Percentiles rank a stretch among this genome's conserved stretches.
Conservation (phyloP, 2,113 vertebrate genomes). For the Calyptommatus sinebrachiatus region DNA sequence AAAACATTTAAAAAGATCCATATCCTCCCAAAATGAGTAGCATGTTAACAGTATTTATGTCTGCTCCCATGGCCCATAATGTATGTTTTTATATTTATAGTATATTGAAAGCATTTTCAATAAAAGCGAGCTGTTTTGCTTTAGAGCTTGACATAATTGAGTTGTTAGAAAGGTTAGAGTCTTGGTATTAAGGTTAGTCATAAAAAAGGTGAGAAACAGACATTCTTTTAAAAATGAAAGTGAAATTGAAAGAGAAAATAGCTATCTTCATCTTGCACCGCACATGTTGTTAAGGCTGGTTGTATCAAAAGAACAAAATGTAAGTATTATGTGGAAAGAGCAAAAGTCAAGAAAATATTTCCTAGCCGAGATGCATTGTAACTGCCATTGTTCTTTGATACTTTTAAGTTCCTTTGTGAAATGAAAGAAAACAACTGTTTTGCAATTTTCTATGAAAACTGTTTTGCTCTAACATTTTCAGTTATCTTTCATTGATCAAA, state of each 20-base stretch:
- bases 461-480: slow-evolving; percentile 24
- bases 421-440: slow-evolving; percentile 23
- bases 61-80: too few relatives aligned
- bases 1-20: too few relatives aligned
- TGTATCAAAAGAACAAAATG: slow-evolving; percentile 6
- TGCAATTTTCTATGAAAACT: slow-evolving; percentile 9
- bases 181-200: background rate
- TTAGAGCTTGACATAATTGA: background rate
- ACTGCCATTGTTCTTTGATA: slow-evolving; percentile 1
- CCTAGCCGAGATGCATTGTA: background rate
- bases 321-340: background rate
- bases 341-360: background rate
- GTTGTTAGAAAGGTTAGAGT: background rate
- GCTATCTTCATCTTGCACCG: background rate
- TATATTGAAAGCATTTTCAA: too few relatives aligned
- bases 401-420: slow-evolving; percentile 20
- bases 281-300: background rate
- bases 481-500: slow-evolving; percentile 26
- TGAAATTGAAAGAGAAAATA: background rate
- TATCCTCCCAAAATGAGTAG: too few relatives aligned
- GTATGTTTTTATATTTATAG: too few relatives aligned
- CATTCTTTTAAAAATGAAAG: background rate
- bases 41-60: too few relatives aligned
- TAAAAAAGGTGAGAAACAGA: background rate
- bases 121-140: background rate